Percentiles rank a stretch among this genome's conserved stretches.
Conservation (phyloP, 1,140 invertebrate species). For the Chionoecetes opilio region DNA sequence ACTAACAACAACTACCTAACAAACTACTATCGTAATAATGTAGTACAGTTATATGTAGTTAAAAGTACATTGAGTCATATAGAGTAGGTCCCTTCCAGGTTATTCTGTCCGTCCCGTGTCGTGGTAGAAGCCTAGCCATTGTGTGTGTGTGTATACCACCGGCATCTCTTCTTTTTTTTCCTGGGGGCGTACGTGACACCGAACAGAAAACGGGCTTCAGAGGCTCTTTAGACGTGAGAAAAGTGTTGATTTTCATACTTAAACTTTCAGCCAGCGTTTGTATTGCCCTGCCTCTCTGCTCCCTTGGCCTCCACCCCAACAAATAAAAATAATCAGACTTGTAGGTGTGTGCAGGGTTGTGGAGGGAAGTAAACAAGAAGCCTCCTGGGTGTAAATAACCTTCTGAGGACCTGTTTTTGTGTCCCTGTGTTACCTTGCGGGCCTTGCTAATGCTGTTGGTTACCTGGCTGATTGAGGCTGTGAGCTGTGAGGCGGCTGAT, state of each 20-base stretch:
- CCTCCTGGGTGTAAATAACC: conserved; percentile 2
- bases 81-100: too few species aligned
- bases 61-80: too few species aligned
- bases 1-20: too few species aligned
- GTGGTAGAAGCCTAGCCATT: background rate
- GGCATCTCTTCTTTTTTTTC: background rate
- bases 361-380: background rate
- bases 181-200: background rate
- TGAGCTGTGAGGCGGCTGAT: too few species aligned
- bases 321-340: conserved; percentile 11
- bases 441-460: background rate
- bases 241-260: conserved; percentile 21
- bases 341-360: background rate
- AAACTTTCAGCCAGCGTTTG: background rate
- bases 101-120: background rate
- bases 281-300: background rate
- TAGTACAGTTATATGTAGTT: too few species aligned
- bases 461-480: background rate
- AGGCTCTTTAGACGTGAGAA: conserved; percentile 10
- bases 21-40: too few species aligned
- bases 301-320: background rate
- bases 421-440: background rate
- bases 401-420: too few species aligned
- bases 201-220: background rate
- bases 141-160: background rate